Percentiles rank a stretch among this genome's conserved stretches.
These are phyloP conservation scores for Bombus sibiricus DNA, from an alignment of 1,140 invertebrate species.

Conservation along the genomic window DNA sequence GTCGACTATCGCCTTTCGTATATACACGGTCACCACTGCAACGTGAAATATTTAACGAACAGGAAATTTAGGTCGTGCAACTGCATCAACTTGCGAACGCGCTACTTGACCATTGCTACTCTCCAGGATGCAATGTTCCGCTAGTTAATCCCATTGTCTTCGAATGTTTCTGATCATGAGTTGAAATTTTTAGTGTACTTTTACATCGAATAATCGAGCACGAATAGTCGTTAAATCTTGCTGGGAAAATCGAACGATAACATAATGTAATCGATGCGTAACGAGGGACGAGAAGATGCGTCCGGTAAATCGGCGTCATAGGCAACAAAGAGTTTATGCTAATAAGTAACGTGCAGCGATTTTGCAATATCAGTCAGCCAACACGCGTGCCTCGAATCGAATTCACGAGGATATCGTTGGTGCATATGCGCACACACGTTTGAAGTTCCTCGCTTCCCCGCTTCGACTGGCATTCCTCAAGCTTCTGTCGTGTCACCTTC, in stretches of 20 bases:
- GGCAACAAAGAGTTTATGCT: slow-evolving; percentile 40
- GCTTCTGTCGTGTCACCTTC: slow-evolving; percentile 22
- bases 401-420: slow-evolving; percentile 5
- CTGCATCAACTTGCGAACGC: slow-evolving; percentile 45
- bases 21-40: slow-evolving; percentile 9
- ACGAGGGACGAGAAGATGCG: neutral
- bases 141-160: neutral
- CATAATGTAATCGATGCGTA: neutral
- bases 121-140: neutral
- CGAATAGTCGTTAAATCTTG: neutral
- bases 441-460: slow-evolving; percentile 35
- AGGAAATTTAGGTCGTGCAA: slow-evolving; percentile 50
- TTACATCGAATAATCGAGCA: neutral
- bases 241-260: neutral
- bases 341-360: slow-evolving; percentile 43
- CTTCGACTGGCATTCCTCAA: slow-evolving; percentile 17
- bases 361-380: slow-evolving; percentile 25
- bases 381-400: slow-evolving; percentile 43
- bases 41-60: slow-evolving; percentile 54
- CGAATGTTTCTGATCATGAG: neutral
- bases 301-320: slow-evolving; percentile 20
- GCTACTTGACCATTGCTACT: slow-evolving; percentile 30
- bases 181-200: too few species aligned
- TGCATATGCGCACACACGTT: slow-evolving; percentile 3
- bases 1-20: slow-evolving; percentile 4